A percentile compares a stretch with the other conserved stretches of the same genome.
Evolutionary conservation across 2,888 invertebrate genomes (phyloP).

Genomic region (Phyllotreta cruciferae): DNA sequence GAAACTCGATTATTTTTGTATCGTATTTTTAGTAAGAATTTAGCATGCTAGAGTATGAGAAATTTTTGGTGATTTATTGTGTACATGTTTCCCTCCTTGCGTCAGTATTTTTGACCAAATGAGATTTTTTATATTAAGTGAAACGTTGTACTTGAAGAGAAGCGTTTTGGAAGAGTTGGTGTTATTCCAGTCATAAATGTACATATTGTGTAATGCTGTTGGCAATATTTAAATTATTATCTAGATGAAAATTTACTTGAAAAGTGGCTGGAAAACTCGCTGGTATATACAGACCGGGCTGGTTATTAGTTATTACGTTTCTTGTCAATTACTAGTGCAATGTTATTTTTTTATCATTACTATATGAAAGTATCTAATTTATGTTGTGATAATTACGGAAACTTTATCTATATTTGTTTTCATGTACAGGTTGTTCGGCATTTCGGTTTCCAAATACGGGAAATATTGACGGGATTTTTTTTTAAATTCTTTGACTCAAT

Average conservation of each 20-base stretch:
- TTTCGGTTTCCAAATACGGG: no score
- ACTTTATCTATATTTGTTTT: no score
- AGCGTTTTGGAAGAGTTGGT: conserved; percentile 48
- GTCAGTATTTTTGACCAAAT: not conserved
- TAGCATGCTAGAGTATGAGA: no score
- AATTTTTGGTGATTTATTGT: not conserved
- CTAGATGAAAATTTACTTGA: conserved; percentile 49
- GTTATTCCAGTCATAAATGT: conserved; percentile 59
- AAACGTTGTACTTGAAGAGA: conserved; percentile 2
- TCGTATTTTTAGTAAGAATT: not conserved
- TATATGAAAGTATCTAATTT: not conserved
- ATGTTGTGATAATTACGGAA: not conserved
- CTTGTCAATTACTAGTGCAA: conserved; percentile 27
- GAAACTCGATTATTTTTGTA: not conserved
- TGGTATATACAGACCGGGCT: conserved; percentile 50
- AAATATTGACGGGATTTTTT: no score
- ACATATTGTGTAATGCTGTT: conserved; percentile 54
- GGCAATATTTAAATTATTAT: conserved; percentile 57
- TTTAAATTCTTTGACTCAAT: no score
- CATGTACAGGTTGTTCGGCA: no score
- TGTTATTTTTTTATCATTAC: conserved; percentile 16
- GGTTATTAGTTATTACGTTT: conserved; percentile 36
- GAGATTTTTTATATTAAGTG: not conserved
- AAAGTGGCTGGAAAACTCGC: conserved; percentile 57
- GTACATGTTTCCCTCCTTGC: not conserved